Evolutionary conservation across 2,888 invertebrate species (phyloP).

Genomic region (Flabesymbios commensalis): DNA sequence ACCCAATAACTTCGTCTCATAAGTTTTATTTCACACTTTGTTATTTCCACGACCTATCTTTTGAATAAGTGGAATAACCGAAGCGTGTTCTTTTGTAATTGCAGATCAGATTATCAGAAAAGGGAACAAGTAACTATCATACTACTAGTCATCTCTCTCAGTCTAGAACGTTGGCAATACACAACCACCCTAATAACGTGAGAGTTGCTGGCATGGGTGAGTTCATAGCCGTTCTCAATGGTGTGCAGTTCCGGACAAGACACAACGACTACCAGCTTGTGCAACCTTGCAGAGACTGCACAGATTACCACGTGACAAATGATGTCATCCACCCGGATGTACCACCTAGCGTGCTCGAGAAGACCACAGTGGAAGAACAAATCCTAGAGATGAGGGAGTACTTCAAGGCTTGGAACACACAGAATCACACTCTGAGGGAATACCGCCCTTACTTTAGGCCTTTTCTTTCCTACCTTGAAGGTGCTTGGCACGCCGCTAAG

Average conservation of each 20-base stretch:
- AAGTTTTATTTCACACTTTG: no score
- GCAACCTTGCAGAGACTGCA: constrained; percentile 27
- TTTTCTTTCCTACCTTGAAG: constrained; percentile 48
- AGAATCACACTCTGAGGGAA: constrained; percentile 37
- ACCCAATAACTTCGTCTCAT: no score
- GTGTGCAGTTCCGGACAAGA: constrained; percentile 48
- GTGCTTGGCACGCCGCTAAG: constrained; percentile 40
- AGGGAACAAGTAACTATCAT: no score
- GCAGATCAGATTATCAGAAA: no score
- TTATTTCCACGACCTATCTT: no score
- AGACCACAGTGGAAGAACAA: constrained; percentile 30
- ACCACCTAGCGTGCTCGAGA: no score
- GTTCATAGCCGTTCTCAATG: constrained; percentile 42
- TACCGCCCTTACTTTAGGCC: constrained; percentile 49
- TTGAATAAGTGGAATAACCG: no score
- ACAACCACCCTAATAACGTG: constrained; percentile 48
- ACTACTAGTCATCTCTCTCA: no score
- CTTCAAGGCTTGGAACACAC: constrained; percentile 48
- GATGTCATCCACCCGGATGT: constrained; percentile 39
- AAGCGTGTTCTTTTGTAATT: no score
- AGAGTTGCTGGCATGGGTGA: constrained; percentile 42
- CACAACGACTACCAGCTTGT: constrained; percentile 49
- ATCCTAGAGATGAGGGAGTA: constrained; percentile 46
- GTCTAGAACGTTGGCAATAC: constrained; percentile 39
- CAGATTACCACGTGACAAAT: constrained; percentile 36